These are phyloP conservation scores for Ceryle rudis DNA, from an alignment of 2,797 vertebrate genomes.

Conservation along the genomic window DNA sequence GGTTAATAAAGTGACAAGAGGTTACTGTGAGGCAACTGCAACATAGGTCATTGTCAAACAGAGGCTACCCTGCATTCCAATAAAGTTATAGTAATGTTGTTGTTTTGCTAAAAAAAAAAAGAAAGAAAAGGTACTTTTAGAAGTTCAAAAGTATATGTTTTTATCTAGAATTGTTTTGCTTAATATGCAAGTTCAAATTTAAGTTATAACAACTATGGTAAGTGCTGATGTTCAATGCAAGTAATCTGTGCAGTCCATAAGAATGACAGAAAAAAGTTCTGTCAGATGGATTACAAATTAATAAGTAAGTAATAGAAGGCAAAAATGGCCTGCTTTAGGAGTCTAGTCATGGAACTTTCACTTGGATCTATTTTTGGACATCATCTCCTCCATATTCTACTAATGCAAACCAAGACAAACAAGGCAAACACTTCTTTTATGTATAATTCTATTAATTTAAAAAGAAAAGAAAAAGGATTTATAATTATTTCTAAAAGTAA, in stretches of 20 bases:
- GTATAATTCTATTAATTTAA: background rate
- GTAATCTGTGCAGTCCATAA: background rate
- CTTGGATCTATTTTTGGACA: background rate
- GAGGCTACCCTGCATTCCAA: background rate
- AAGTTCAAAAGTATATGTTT: background rate
- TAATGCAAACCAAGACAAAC: background rate
- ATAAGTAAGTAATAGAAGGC: background rate
- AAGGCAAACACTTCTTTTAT: background rate
- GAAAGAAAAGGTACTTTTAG: background rate
- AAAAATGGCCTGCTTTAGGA: background rate
- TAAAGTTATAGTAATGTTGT: background rate
- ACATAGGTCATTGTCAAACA: background rate
- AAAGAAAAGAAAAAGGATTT: background rate
- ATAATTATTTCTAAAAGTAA: background rate
- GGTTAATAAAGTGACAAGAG: background rate
- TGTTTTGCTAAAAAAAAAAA: background rate
- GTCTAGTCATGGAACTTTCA: background rate
- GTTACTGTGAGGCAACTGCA: background rate
- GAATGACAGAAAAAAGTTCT: background rate
- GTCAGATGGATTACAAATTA: background rate
- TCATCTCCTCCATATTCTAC: background rate
- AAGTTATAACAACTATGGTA: background rate
- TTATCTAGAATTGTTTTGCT: background rate
- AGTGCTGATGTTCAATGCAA: background rate
- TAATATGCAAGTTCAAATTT: background rate